phyloP scores from a whole-genome alignment of 1,140 invertebrate species.

The Belonocnema kinseyi region DNA sequence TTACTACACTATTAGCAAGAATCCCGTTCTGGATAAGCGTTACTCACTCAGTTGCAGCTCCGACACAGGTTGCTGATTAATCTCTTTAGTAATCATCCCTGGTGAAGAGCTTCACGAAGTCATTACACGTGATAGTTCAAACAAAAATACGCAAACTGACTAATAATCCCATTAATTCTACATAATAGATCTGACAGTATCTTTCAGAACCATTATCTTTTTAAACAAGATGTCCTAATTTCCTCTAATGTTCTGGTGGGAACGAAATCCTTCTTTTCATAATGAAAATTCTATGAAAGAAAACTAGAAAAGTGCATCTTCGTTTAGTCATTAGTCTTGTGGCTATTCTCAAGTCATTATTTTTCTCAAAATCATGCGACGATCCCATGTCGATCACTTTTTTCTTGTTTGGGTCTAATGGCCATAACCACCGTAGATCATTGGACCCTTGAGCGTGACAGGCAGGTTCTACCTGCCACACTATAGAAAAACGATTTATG shows the following conservation, averaged over 20 bases:
- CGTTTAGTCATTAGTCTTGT: slow-evolving; percentile 12
- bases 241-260: too few relatives aligned
- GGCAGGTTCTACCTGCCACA: slow-evolving; percentile 22
- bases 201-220: too few relatives aligned
- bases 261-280: neutral
- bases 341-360: slow-evolving; percentile 11
- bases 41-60: too few relatives aligned
- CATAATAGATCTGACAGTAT: too few relatives aligned
- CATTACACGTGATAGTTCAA: too few relatives aligned
- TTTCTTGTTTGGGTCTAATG: neutral
- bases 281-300: neutral
- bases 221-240: neutral
- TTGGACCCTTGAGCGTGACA: slow-evolving; percentile 17
- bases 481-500: slow-evolving; percentile 26
- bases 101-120: too few relatives aligned
- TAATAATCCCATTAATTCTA: too few relatives aligned
- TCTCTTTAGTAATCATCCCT: too few relatives aligned
- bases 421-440: slow-evolving; percentile 5
- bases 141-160: too few relatives aligned
- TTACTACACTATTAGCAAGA: too few relatives aligned
- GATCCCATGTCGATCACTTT: slow-evolving; percentile 31
- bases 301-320: slow-evolving; percentile 9
- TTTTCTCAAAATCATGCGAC: neutral
- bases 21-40: too few relatives aligned
- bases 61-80: too few relatives aligned